A percentile compares a stretch with the other conserved stretches of the same genome.
These are phyloP conservation scores for Branchellion lobata DNA, from an alignment of 2,888 invertebrate genomes.

Conservation along the genomic window DNA sequence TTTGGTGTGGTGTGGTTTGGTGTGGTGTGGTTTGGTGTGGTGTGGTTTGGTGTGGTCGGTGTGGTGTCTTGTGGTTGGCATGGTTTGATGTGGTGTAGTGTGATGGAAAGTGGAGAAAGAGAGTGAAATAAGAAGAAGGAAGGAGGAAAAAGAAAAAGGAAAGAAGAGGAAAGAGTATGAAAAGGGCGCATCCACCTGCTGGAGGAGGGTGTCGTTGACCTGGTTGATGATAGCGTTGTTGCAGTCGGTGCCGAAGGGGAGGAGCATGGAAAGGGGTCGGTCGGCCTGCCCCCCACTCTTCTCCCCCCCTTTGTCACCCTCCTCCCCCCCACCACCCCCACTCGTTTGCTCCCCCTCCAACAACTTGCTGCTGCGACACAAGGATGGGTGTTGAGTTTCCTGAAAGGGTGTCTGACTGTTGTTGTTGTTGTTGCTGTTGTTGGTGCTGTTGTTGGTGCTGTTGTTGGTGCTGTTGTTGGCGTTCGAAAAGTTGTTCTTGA, in stretches of 20 bases:
- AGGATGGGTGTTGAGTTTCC: conserved; percentile 65
- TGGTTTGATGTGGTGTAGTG: no score
- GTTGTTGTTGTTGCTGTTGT: conserved; percentile 52
- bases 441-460: neutral
- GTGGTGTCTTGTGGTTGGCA: no score
- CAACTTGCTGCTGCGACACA: conserved; percentile 57
- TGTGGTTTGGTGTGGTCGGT: no score
- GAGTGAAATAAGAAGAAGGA: no score
- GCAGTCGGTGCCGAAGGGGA: conserved; percentile 52
- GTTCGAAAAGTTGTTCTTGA: neutral
- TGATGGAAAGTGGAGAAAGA: no score
- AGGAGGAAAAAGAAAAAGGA: no score
- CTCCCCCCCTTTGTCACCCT: conserved; percentile 59
- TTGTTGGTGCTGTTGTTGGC: neutral
- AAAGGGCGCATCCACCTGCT: conserved; percentile 26
- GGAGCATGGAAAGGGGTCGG: conserved; percentile 61
- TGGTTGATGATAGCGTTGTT: conserved; percentile 46
- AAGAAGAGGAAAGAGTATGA: no score
- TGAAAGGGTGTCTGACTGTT: conserved; percentile 57
- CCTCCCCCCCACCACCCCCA: neutral
- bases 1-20: no score
- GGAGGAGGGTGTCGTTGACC: conserved; percentile 44
- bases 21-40: no score
- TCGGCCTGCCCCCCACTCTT: conserved; percentile 61
- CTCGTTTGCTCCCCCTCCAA: neutral